Percentiles rank a stretch among this genome's conserved stretches.
phyloP scores from a whole-genome alignment of 2,888 invertebrate genomes.

The Archips xylosteana region DNA sequence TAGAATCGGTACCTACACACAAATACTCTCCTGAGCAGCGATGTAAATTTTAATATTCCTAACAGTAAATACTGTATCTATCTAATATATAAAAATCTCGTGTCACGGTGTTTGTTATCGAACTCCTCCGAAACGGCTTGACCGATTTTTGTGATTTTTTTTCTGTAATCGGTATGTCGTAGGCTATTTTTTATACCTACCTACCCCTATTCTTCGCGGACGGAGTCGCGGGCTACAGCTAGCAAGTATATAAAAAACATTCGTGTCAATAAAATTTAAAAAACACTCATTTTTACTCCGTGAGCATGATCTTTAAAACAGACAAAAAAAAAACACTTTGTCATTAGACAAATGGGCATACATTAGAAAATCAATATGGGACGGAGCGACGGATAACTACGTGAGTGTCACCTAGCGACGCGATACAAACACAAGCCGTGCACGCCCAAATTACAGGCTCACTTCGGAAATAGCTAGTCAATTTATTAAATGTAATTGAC shows the following conservation, averaged over 20 bases:
- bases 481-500: conserved; percentile 34
- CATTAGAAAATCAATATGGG: conserved; percentile 64
- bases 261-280: too few species aligned
- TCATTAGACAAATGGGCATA: conserved; percentile 36
- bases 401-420: conserved; percentile 70
- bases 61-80: too few species aligned
- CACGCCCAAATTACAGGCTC: conserved; percentile 55
- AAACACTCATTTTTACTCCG: not conserved
- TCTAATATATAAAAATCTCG: too few species aligned
- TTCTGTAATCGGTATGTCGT: too few species aligned
- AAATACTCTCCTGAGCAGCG: not conserved
- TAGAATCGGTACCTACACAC: not conserved
- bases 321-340: conserved; percentile 36
- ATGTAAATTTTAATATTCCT: too few species aligned
- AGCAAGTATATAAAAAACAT: too few species aligned
- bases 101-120: too few species aligned
- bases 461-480: conserved; percentile 13
- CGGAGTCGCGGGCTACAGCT: too few species aligned
- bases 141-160: too few species aligned
- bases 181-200: too few species aligned
- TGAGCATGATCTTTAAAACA: not conserved
- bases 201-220: too few species aligned
- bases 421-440: conserved; percentile 61
- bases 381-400: conserved; percentile 67
- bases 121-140: too few species aligned